phyloP scores from a whole-genome alignment of 2,113 vertebrate genomes.

The Lepisosteus oculatus region DNA sequence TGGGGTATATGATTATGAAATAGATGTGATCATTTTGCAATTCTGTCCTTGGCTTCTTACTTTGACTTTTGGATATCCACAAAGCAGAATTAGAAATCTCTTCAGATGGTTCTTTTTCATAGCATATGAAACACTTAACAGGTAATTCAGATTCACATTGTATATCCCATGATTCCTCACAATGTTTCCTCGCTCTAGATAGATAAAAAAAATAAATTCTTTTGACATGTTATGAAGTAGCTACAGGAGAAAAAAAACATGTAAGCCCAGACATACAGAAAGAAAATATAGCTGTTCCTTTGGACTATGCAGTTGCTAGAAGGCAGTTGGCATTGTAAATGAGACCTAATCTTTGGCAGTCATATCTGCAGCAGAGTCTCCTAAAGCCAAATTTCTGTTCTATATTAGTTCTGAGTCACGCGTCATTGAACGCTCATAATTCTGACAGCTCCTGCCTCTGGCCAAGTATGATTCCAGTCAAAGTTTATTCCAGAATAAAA shows the following conservation, averaged over 20 bases:
- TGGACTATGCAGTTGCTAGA: neutral
- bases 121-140: too few relatives aligned
- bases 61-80: too few relatives aligned
- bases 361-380: neutral
- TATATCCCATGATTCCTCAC: too few relatives aligned
- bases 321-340: neutral
- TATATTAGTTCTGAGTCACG: constrained; percentile 6
- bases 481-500: neutral
- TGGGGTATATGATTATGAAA: too few relatives aligned
- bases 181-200: too few relatives aligned
- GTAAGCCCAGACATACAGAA: neutral
- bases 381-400: constrained; percentile 4
- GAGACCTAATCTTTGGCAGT: neutral
- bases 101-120: too few relatives aligned
- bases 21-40: too few relatives aligned
- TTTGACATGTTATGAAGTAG: neutral
- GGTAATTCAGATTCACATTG: too few relatives aligned
- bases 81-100: too few relatives aligned
- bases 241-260: neutral
- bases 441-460: constrained; percentile 9
- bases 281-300: neutral
- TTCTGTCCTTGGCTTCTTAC: too few relatives aligned
- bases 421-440: neutral
- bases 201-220: too few relatives aligned
- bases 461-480: neutral